Evolutionary conservation across 2,113 vertebrate species (phyloP).

Genomic region (Prolemur simus): DNA sequence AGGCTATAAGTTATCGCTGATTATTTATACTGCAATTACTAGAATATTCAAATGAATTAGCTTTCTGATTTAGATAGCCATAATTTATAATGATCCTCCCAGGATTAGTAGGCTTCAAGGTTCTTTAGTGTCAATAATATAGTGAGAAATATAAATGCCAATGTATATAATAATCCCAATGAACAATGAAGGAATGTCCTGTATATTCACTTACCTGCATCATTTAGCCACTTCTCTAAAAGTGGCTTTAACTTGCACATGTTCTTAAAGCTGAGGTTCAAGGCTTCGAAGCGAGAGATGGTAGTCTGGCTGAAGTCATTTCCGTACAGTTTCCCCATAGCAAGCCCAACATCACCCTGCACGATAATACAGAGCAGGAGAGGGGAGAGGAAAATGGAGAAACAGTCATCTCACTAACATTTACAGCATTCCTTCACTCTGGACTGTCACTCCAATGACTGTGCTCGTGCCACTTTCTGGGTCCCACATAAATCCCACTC

Average conservation of each 20-base stretch:
- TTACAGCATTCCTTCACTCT: neutral
- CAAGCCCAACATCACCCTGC: conserved; percentile 98
- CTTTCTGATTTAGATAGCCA: neutral
- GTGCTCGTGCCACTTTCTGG: neutral
- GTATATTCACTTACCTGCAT: conserved; percentile 92
- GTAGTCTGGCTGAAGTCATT: conserved; percentile 99
- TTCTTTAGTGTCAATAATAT: conserved; percentile 39
- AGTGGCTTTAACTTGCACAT: conserved; percentile 99
- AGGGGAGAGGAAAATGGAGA: neutral
- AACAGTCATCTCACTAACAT: neutral
- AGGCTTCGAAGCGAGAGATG: conserved; percentile 99
- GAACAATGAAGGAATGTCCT: conserved; percentile 40
- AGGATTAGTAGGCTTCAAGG: neutral
- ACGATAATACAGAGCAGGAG: conserved; percentile 55
- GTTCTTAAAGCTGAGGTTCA: conserved; percentile 99
- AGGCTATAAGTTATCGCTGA: neutral
- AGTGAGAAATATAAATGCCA: neutral
- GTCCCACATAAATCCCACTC: neutral
- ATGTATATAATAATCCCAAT: neutral
- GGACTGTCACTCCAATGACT: neutral
- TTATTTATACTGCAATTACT: neutral
- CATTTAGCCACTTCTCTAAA: conserved; percentile 99
- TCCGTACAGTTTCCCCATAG: conserved; percentile 99
- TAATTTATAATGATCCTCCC: neutral
- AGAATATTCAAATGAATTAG: neutral